A percentile compares a stretch with the other conserved stretches of the same genome.
Evolutionary conservation across 2,888 invertebrate genomes (phyloP).

Genomic region (Coelopa pilipes): DNA sequence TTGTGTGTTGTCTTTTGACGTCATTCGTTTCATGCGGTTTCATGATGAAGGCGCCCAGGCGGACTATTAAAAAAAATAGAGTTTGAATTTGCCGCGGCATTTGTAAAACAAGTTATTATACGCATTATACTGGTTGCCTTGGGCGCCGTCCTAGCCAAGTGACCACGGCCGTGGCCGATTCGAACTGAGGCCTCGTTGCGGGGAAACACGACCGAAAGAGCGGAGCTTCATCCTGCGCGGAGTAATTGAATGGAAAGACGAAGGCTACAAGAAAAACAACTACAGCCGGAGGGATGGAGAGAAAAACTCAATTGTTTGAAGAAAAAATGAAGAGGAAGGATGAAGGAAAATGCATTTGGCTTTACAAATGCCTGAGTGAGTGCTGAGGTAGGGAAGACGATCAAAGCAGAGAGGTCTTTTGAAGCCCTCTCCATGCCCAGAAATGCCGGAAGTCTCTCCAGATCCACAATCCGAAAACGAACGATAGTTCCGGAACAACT

Average conservation of each 20-base stretch:
- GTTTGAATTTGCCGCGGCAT: background rate
- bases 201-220: background rate
- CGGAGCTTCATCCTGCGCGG: constrained; percentile 4
- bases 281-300: background rate
- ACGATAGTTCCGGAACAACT: constrained; percentile 24
- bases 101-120: constrained; percentile 27
- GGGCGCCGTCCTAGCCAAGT: constrained; percentile 6
- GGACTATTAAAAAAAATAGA: too few species aligned
- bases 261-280: too few species aligned
- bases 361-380: background rate
- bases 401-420: too few species aligned
- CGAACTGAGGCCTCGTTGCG: background rate
- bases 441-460: background rate
- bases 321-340: background rate
- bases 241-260: constrained; percentile 25
- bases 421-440: constrained; percentile 3
- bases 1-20: too few species aligned
- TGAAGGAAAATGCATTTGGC: background rate
- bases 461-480: constrained; percentile 10
- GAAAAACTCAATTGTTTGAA: background rate
- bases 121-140: constrained; percentile 10
- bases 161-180: background rate
- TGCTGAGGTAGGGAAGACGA: too few species aligned
- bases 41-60: too few species aligned
- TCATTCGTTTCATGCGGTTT: too few species aligned